Evolutionary conservation across 2,113 vertebrate genomes (phyloP).

Genomic region (Synodontis membranacea): DNA sequence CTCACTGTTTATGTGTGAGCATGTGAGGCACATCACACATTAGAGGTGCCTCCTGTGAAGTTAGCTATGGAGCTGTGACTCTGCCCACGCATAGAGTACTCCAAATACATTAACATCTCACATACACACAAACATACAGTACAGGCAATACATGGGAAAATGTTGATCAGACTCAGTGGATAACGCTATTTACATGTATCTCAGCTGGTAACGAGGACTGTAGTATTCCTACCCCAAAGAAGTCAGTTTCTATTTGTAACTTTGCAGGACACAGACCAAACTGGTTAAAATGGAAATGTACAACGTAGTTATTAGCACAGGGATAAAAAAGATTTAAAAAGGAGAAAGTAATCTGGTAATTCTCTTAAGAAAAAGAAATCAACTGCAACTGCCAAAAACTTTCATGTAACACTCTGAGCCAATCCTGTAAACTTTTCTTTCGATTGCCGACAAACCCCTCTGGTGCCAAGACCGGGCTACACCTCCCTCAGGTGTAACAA

Average conservation of each 20-base stretch:
- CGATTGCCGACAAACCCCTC: constrained; percentile 15
- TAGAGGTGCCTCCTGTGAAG: constrained; percentile 54
- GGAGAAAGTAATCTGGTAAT: background rate
- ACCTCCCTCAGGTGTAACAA: constrained; percentile 5
- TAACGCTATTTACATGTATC: constrained; percentile 41
- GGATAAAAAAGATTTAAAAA: background rate
- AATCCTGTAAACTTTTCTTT: constrained; percentile 26
- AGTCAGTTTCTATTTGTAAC: constrained; percentile 9
- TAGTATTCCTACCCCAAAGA: constrained; percentile 11
- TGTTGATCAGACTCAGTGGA: constrained; percentile 26
- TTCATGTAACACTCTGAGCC: background rate
- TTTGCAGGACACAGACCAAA: background rate
- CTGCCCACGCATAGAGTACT: constrained; percentile 46
- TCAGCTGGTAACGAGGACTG: constrained; percentile 34
- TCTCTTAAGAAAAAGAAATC: background rate
- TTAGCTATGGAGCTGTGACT: constrained; percentile 43
- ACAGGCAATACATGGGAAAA: constrained; percentile 23
- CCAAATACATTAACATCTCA: constrained; percentile 45
- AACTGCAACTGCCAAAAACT: background rate
- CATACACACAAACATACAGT: constrained; percentile 6
- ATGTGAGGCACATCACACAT: constrained; percentile 45
- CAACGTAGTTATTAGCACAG: background rate
- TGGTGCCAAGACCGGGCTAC: constrained; percentile 27
- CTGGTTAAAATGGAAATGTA: background rate
- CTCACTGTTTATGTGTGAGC: constrained; percentile 28